These are phyloP conservation scores for Trichogramma pretiosum DNA, from an alignment of 1,140 invertebrate species.

Conservation along the genomic window DNA sequence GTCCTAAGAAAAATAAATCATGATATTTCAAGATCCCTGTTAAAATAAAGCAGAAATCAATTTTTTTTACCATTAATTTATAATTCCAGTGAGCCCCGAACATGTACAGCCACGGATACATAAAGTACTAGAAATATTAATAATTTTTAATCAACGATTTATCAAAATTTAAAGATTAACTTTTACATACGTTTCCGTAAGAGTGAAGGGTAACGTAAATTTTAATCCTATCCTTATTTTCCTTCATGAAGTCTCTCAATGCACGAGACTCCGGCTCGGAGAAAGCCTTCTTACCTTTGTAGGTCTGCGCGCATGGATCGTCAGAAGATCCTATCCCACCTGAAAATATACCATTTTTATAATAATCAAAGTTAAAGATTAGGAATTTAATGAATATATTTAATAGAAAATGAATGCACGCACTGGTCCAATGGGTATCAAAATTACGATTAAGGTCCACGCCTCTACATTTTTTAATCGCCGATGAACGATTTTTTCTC, in stretches of 20 bases:
- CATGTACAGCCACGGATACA: constrained; percentile 64
- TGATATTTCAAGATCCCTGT: neutral
- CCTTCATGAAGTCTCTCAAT: constrained; percentile 49
- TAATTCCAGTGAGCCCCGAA: constrained; percentile 39
- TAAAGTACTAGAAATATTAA: constrained; percentile 40
- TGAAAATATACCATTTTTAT: too few relatives aligned
- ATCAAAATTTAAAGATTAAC: neutral
- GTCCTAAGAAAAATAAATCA: constrained; percentile 16
- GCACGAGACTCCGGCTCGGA: constrained; percentile 65
- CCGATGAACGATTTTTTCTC: constrained; percentile 45
- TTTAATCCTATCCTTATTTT: constrained; percentile 43
- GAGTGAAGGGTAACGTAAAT: constrained; percentile 65
- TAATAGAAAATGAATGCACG: too few relatives aligned
- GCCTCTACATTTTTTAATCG: constrained; percentile 39
- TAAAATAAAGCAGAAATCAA: neutral
- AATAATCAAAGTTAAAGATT: too few relatives aligned
- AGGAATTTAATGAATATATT: too few relatives aligned
- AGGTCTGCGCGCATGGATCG: constrained; percentile 61
- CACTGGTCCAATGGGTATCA: constrained; percentile 53
- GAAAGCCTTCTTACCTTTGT: constrained; percentile 57
- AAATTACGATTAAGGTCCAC: constrained; percentile 64
- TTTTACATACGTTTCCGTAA: constrained; percentile 44
- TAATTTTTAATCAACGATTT: neutral
- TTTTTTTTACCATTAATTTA: too few relatives aligned
- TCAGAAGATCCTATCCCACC: constrained; percentile 51